These are phyloP conservation scores for Nomada fabriciana DNA, from an alignment of 2,888 invertebrate genomes.

Conservation along the genomic window DNA sequence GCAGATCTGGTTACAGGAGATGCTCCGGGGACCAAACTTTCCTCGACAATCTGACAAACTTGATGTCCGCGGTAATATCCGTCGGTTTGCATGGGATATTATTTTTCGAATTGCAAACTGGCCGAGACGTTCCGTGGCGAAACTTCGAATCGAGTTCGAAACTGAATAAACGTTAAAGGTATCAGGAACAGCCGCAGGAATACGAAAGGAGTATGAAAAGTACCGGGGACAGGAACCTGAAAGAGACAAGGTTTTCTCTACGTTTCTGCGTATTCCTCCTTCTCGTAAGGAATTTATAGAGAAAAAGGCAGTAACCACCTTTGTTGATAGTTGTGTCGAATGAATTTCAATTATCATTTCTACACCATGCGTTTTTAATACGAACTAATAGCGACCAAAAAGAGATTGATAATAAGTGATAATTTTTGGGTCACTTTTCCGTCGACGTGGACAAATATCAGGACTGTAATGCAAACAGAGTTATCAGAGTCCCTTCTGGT, in stretches of 20 bases:
- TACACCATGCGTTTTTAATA: too few relatives aligned
- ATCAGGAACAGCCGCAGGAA: constrained; percentile 11
- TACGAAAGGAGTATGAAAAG: not conserved
- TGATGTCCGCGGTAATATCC: constrained; percentile 66
- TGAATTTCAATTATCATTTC: not conserved
- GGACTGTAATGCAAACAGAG: constrained; percentile 8
- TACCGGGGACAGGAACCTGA: not conserved
- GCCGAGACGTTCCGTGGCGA: constrained; percentile 26
- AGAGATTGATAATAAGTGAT: too few relatives aligned
- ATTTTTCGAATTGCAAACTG: constrained; percentile 60
- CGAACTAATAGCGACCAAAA: too few relatives aligned
- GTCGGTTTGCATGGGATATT: constrained; percentile 54
- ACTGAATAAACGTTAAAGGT: constrained; percentile 32
- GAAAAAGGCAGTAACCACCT: not conserved
- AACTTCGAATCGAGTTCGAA: constrained; percentile 65
- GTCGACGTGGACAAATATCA: constrained; percentile 15
- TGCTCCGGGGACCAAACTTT: constrained; percentile 68
- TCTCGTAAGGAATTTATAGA: not conserved
- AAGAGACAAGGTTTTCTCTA: not conserved
- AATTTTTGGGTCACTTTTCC: not conserved
- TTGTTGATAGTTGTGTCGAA: not conserved
- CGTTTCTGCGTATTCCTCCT: too few relatives aligned
- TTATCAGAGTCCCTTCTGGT: not conserved
- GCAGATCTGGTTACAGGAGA: constrained; percentile 55
- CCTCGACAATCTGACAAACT: constrained; percentile 67